Evolutionary conservation across 1,140 invertebrate genomes (phyloP), one percentile per base, ranked within the genome.

Genomic region (Bombus turneri): DNA sequence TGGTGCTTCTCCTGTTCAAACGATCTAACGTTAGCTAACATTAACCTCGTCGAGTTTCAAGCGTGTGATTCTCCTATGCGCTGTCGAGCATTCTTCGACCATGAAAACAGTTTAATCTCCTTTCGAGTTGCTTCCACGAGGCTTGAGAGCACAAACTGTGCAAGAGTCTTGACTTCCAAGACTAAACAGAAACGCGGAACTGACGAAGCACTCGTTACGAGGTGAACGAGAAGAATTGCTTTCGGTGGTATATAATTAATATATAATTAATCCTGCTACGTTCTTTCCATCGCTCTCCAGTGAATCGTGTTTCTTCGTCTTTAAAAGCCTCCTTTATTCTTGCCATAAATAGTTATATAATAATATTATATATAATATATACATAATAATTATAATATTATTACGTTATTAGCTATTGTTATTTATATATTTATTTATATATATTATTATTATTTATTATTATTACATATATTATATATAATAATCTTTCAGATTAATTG

Each of bases 1-100:
- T 37, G 82, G 34, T 41, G 73, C 74, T 78, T 47, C 41, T 43
- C 64, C 28, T 47, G 25, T 75, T 64, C 59, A 64, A 82, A 75
- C 31, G 31, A 74, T 75, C 68, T 59, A 72, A 71, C 25, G 69
- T 71, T 71, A 71, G 71, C 25, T 25, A 41, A 72, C 25, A 22
- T 25, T 39, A n/a, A 57, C 22, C 43, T 71, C 47, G 66, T 53
- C 79, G 66, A 81, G 34, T 81, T 34, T 82, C 71, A 74, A 68
- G 13, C 53, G 22, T 10, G 37, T 41, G 79, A 73, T 34, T 73
- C n/a, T 81, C 53, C 79, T 81, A 53, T 39, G 12, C 39, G 39
- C 72, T 83, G 37, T 13, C 34, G 22, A 69, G 18, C 31, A 22
- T 31, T 66, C 66, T 9, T 31, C 39, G 2, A 18, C 18, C 39